These are phyloP conservation scores for Onychomys torridus DNA, from an alignment of 2,797 vertebrate genomes.

Conservation along the genomic window DNA sequence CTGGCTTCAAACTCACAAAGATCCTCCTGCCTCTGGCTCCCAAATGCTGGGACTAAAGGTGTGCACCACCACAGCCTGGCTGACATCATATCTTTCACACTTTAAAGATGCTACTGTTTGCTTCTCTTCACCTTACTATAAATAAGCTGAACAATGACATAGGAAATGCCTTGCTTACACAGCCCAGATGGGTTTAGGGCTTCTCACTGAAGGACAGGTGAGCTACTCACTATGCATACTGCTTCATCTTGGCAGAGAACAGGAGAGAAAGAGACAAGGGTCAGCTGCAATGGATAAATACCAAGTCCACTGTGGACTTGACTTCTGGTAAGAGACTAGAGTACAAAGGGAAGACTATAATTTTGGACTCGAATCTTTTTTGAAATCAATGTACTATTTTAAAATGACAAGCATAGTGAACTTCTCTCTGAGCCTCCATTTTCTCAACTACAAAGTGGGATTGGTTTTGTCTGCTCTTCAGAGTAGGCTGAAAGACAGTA, in stretches of 20 bases:
- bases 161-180: not conserved
- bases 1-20: too few species aligned
- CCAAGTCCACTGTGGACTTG: not conserved
- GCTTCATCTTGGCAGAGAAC: not conserved
- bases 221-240: not conserved
- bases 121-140: not conserved
- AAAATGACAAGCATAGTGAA: not conserved
- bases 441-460: not conserved
- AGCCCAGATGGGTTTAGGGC: not conserved
- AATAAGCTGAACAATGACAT: not conserved
- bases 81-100: not conserved
- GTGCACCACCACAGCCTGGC: too few species aligned
- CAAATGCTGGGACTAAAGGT: too few species aligned
- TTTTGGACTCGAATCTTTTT: not conserved
- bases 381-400: slow-evolving; percentile 18
- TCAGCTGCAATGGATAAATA: not conserved
- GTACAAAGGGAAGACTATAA: not conserved
- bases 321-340: not conserved
- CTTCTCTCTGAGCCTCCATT: not conserved
- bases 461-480: not conserved
- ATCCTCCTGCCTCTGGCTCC: too few species aligned
- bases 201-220: not conserved
- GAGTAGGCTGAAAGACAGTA: not conserved
- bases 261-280: not conserved
- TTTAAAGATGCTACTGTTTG: not conserved